Conservation (phyloP, 2,888 invertebrate genomes). For the Brachyptera putata region DNA sequence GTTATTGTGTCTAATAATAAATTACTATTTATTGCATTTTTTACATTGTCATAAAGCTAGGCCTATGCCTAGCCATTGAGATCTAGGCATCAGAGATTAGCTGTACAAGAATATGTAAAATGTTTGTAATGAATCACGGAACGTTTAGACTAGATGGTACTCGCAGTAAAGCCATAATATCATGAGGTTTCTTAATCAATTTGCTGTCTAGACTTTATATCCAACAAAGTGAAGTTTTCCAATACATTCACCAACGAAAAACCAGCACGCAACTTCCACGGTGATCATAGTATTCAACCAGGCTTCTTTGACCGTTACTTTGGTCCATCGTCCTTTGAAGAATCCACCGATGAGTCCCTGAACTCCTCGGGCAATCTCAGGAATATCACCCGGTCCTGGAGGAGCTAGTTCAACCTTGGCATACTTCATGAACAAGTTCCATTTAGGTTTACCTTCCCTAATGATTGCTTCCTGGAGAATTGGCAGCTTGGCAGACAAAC, state of each 20-base stretch:
- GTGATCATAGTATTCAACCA: conserved; percentile 87
- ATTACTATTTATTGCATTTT: no score
- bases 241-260: conserved; percentile 94
- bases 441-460: conserved; percentile 51
- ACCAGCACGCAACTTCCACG: conserved; percentile 89
- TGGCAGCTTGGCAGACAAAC: not conserved
- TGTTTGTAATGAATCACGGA: no score
- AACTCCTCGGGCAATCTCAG: conserved; percentile 73
- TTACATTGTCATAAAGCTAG: no score
- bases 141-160: no score
- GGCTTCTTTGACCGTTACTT: conserved; percentile 80
- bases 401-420: conserved; percentile 90
- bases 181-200: no score
- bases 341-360: conserved; percentile 64
- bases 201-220: conserved; percentile 77
- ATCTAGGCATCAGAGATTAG: no score
- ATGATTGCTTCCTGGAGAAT: not conserved
- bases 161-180: no score
- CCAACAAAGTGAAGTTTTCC: conserved; percentile 90
- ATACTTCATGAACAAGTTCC: conserved; percentile 75
- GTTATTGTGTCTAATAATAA: no score
- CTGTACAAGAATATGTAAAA: no score
- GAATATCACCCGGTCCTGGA: conserved; percentile 80
- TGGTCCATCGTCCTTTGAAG: conserved; percentile 73
- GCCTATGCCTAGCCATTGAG: no score